Base-by-base conservation (phyloP, 2,888 invertebrate genomes). In the Pegoplata infirma region DNA sequence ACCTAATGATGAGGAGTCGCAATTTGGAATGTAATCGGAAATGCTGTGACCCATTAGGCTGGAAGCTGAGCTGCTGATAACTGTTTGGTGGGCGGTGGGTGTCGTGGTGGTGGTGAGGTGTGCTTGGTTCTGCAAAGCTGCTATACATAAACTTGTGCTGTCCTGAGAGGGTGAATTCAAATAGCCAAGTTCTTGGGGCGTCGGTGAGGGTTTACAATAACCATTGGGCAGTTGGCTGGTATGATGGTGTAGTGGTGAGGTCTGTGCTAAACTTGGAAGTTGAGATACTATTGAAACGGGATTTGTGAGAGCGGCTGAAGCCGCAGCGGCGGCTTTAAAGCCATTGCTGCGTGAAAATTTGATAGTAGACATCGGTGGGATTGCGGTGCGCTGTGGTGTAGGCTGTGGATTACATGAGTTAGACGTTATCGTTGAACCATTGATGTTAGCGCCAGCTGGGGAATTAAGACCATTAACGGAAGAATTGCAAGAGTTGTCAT, bases 341-440 rank as follows among this genome's bases (percentile, higher is more conserved):
- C 86, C 85, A 83, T 86, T 80, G 81, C 86, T 82, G 80, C 88
- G 82, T 78, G 86, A 83, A 81, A 83, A 87, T 81, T 89, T 89
- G 46, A 89, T 88, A 64, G 89, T 89, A 10, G 87, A 87, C 87
- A 89, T 88, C 79, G 89, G 86, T 83, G 89, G 89, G 83, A 89
- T 89, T 75, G 82, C 86, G 69, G 88, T 88, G 79, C 88, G 85
- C 69, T 81, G 84, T 61, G 81, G 80, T 5, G 75, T 67, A 19
- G 74, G 21, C 47, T 66, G 72, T 21, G 76, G 59, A 28, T 23
- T 67, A 14, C 81, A 76, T 6, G 74, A 63, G 17, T 58, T 69
- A 4, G 58, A 63, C 23, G 71, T 47, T 10, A 63, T 47, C 44
- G 63, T 63, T 10, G 61, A 36, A 19, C 69, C 36, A 66, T 47